Evolutionary conservation across 2,113 vertebrate species (phyloP).

Genomic region (Furnarius figulus): DNA sequence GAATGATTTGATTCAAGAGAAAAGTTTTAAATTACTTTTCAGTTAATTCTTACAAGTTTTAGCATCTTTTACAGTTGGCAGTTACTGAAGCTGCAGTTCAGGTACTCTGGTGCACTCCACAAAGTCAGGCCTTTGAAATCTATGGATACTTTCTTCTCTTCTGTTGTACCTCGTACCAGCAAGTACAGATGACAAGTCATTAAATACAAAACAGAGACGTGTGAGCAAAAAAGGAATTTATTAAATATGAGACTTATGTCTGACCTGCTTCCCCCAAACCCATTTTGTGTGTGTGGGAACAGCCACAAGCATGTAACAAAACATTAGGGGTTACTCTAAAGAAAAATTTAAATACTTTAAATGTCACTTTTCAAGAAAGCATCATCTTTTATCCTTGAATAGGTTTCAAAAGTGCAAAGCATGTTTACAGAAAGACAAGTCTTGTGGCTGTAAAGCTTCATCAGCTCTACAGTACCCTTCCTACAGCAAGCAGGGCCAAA

Average conservation of each 20-base stretch:
- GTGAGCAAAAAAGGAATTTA: background rate
- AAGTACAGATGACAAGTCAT: conserved; percentile 4
- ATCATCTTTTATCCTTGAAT: background rate
- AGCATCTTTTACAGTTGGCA: background rate
- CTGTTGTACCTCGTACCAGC: background rate
- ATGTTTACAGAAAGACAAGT: background rate
- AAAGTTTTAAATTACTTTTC: background rate
- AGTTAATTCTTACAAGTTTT: background rate
- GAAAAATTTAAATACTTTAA: background rate
- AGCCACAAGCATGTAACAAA: background rate
- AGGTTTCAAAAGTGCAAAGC: background rate
- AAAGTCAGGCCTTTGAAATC: background rate
- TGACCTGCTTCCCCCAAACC: background rate
- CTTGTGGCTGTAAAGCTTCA: background rate
- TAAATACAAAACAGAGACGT: background rate
- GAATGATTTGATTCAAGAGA: background rate
- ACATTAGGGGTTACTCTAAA: background rate
- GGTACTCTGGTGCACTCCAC: background rate
- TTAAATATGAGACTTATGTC: background rate
- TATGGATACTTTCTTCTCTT: background rate
- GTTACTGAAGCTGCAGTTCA: background rate
- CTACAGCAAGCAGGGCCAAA: background rate
- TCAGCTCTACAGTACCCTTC: background rate
- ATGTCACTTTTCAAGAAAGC: background rate
- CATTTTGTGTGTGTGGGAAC: background rate